These are phyloP conservation scores for Halocynthia aurantium DNA, from an alignment of 23 tunicate species.

Conservation along the genomic window DNA sequence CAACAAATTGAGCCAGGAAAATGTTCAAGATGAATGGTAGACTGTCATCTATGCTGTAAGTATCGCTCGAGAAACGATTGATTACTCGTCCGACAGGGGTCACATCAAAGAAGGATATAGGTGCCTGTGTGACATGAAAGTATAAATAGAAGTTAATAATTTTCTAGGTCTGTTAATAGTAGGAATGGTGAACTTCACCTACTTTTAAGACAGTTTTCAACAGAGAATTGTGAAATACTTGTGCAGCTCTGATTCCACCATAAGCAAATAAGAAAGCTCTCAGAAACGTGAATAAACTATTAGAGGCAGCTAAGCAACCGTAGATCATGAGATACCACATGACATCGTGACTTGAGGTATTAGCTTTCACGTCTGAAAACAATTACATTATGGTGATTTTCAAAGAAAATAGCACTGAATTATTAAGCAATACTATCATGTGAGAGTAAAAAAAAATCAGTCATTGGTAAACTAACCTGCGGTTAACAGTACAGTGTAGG, in stretches of 20 bases:
- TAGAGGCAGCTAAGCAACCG: conserved; percentile 71
- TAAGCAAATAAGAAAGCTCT: conserved; percentile 86
- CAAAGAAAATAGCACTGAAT: neutral
- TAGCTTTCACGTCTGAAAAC: neutral
- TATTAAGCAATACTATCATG: neutral
- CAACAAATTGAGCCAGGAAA: conserved; percentile 69
- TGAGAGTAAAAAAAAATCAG: neutral
- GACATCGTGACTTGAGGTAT: conserved; percentile 8
- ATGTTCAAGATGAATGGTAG: conserved; percentile 94
- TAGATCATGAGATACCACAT: conserved; percentile 65
- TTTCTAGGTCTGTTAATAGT: neutral
- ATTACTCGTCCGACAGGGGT: conserved; percentile 87
- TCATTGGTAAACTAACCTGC: neutral
- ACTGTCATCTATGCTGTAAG: conserved; percentile 84
- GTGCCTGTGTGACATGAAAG: conserved; percentile 47
- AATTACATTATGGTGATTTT: neutral
- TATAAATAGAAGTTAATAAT: neutral
- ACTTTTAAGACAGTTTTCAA: conserved; percentile 64
- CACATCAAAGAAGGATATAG: conserved; percentile 65
- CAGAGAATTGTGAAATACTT: conserved; percentile 43
- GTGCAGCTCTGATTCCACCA: conserved; percentile 81
- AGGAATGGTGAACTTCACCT: neutral
- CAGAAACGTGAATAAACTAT: conserved; percentile 75
- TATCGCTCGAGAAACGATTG: conserved; percentile 85
- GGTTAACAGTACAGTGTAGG: conserved; percentile 44